phyloP scores from a whole-genome alignment of 1,140 invertebrate genomes.

The Neodiprion pinetum region DNA sequence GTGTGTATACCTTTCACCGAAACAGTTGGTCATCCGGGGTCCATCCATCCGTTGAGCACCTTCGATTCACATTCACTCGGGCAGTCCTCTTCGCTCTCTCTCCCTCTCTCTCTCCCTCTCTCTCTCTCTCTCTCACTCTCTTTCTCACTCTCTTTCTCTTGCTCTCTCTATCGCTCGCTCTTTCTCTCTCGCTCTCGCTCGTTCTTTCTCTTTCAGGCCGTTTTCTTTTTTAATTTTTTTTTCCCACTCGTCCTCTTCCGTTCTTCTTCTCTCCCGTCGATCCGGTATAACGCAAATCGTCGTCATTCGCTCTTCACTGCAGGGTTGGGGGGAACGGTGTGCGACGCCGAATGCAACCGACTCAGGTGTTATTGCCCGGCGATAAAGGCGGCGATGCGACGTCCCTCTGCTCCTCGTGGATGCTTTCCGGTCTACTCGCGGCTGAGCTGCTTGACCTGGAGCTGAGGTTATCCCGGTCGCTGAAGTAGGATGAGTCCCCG shows the following conservation, averaged over 20 bases:
- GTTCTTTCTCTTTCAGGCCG: background rate
- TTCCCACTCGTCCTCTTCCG: background rate
- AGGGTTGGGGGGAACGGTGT: background rate
- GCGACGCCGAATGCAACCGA: background rate
- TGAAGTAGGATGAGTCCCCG: conserved; percentile 65
- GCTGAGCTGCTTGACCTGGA: conserved; percentile 64
- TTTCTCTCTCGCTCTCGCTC: background rate
- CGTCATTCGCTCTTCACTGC: background rate
- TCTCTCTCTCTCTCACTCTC: conserved; percentile 23
- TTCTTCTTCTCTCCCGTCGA: background rate
- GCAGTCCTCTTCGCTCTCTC: background rate
- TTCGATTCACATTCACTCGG: background rate
- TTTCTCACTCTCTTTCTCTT: conserved; percentile 28
- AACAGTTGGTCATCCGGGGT: conserved; percentile 1
- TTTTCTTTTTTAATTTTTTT: background rate
- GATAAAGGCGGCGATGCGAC: conserved; percentile 51
- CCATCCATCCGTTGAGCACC: conserved; percentile 6
- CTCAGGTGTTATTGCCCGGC: conserved; percentile 58
- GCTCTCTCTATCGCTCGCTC: conserved; percentile 5
- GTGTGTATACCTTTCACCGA: background rate
- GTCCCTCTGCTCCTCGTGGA: conserved; percentile 56
- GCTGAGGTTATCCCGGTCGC: conserved; percentile 65
- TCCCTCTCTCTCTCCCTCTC: background rate
- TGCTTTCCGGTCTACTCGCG: conserved; percentile 56
- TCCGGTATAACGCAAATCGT: background rate